Base-by-base conservation (phyloP, 2,797 vertebrate species). In the Glyptemys insculpta region DNA sequence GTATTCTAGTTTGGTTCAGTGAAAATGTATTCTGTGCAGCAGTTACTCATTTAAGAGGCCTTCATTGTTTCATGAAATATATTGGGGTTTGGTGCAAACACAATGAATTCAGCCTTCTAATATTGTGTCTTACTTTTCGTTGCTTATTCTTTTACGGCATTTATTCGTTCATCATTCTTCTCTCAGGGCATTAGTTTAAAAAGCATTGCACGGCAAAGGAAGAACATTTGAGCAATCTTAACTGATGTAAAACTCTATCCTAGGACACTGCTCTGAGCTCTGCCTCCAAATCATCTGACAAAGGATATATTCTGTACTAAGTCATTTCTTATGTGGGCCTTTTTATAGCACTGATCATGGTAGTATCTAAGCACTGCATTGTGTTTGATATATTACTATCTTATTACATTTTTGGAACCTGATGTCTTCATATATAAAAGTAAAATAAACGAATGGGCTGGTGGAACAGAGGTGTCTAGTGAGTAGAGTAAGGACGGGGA, bases 71-170 rank as follows among this genome's bases (percentile, higher is more conserved):
- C 82, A 89, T 95, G 94, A 95, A 97, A 94, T 97, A 88, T 95
- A 97, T 97, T 97, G 95, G 95, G 94, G 96, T 93, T 97, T 97
- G 91, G 93, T 92, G 88, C 93, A 96, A 96, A 97, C 91, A 94
- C 74, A 95, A 96, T 95, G 96, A 97, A 96, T 96, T 92, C 94
- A 23, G 85, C 83, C 86, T 97, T 93, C 95, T 95, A 96, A 97
- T 92, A 96, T 79, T 95, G 88, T 96, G 78, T 47, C 94, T 97
- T 96, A 96, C 92, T 56, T 94, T 92, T n/a, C 62, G 96, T 84
- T 94, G 62, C 92, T 97, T 88, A 91, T 90, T 91, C 96, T 92
- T 95, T 94, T 82, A 86, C 94, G 81, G 34, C 81, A 83, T 96
- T 86, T 92, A 65, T 52, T 41, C 56, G 59, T 95, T 97, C 94